Evolutionary conservation across 2,113 vertebrate species (phyloP).

Genomic region (Sclerurus mexicanus): DNA sequence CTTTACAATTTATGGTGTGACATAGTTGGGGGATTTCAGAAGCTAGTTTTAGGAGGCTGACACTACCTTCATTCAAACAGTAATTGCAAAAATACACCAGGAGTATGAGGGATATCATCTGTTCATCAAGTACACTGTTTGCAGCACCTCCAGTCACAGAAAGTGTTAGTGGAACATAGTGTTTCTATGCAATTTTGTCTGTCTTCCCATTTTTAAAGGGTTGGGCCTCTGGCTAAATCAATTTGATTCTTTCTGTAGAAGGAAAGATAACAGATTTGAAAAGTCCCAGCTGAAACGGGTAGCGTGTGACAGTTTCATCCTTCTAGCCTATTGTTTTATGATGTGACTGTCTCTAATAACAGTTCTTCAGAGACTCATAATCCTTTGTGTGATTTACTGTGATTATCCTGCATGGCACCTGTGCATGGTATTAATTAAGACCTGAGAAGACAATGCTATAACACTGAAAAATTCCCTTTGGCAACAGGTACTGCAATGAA

Average conservation of each 20-base stretch:
- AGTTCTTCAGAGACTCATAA: conserved; percentile 50
- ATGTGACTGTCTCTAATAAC: conserved; percentile 44
- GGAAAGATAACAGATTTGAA: not conserved
- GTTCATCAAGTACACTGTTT: not conserved
- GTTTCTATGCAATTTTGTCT: not conserved
- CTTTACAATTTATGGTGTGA: not conserved
- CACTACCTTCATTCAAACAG: not conserved
- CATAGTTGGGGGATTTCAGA: not conserved
- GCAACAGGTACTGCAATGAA: not conserved
- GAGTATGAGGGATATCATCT: not conserved
- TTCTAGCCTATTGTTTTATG: conserved; percentile 40
- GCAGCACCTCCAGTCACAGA: not conserved
- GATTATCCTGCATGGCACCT: conserved; percentile 51
- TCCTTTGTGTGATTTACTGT: conserved; percentile 52
- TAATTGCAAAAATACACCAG: not conserved
- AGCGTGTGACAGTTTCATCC: not conserved
- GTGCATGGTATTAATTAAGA: conserved; percentile 66
- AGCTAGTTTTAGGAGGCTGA: not conserved
- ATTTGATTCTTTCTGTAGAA: not conserved
- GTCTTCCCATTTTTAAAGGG: not conserved
- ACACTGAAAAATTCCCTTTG: conserved; percentile 59
- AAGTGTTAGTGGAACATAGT: not conserved
- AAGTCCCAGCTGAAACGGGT: not conserved
- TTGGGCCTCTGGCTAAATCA: not conserved
- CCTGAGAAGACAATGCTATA: not conserved